Evolutionary conservation across 2,888 invertebrate species (phyloP), one percentile per base, ranked within the genome.

Genomic region (Lissonota sp.): DNA sequence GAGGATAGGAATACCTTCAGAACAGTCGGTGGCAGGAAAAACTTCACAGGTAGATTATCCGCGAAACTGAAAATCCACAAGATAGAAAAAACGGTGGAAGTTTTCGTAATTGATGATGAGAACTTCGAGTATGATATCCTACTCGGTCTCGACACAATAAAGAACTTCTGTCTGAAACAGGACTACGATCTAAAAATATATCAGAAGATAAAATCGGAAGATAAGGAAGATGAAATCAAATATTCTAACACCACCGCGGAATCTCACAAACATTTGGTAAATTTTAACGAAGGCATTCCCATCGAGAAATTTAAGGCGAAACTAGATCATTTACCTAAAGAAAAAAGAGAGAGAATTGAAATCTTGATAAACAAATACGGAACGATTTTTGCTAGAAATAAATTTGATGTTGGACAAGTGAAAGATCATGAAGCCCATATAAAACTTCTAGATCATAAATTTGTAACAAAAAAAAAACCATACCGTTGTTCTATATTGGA

Each of bases 111-210:
- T n/a, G 78, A 87, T 37, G 81, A 85, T 70, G 79, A 86, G 80
- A 81, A 85, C 62, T 87, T 88, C 49, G 82, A 86, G 46, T 84
- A 86, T 79, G 84, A 88, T 70, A 83, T 88, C 57, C 64, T 88
- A 55, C 79, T 87, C 8, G 86, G 86, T 55, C 71, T 88, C 73
- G 87, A 88, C 74, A 83, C 83, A 12, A 87, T 88, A 83, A 82
- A 85, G 63, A 85, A 85, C 42, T 88, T 86, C 75, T 71, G 85
- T 66, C 73, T 87, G 60, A 84, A 74, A 6, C 87, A 87, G 67
- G 79, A 86, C 73, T 84, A 87, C 72, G 77, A 88, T 53, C 78
- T 87, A 42, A 51, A 44, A 51, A 71, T 77, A 6, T 71, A 71
- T 49, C 77, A 77, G 57, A 77, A 64, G 12, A 77, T 64, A 70